A percentile compares a stretch with the other conserved stretches of the same genome.
phyloP scores from a whole-genome alignment of 2,888 invertebrate species.

The Aporophyla nigra region DNA sequence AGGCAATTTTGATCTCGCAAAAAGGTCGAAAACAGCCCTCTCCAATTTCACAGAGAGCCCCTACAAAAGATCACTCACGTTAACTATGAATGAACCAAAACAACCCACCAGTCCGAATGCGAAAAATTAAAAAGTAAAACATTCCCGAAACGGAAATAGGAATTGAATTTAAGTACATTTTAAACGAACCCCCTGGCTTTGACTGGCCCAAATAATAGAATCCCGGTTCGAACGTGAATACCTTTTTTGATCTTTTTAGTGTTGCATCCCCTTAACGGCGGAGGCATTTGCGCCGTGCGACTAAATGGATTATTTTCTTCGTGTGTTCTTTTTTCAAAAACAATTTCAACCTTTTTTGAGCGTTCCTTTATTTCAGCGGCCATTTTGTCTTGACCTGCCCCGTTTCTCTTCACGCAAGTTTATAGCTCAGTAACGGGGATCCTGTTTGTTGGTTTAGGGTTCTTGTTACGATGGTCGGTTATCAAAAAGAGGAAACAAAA shows the following conservation, averaged over 20 bases:
- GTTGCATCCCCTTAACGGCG: slow-evolving; percentile 86
- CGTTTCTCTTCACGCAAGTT: slow-evolving; percentile 47
- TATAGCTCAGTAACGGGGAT: slow-evolving; percentile 18
- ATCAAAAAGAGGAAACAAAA: slow-evolving; percentile 87
- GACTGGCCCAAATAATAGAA: slow-evolving; percentile 89
- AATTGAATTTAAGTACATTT: slow-evolving; percentile 91
- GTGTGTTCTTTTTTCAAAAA: slow-evolving; percentile 86
- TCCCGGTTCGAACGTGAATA: slow-evolving; percentile 83
- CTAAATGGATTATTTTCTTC: slow-evolving; percentile 91
- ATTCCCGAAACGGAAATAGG: slow-evolving; percentile 85
- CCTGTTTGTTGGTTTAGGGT: slow-evolving; percentile 63
- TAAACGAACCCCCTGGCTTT: slow-evolving; percentile 87
- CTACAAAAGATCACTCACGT: slow-evolving; percentile 90
- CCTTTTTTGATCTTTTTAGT: slow-evolving; percentile 87
- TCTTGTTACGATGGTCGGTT: slow-evolving; percentile 76
- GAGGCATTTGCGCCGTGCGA: slow-evolving; percentile 87
- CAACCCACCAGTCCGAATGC: slow-evolving; percentile 84
- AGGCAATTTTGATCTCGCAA: slow-evolving; percentile 86
- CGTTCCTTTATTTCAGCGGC: slow-evolving; percentile 76
- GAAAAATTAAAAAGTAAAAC: slow-evolving; percentile 87
- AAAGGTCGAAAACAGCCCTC: slow-evolving; percentile 86
- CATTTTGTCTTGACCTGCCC: slow-evolving; percentile 74
- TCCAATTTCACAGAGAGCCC: slow-evolving; percentile 89
- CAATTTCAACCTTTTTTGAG: slow-evolving; percentile 75
- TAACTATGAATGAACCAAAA: slow-evolving; percentile 90